Evolutionary conservation across 2,797 vertebrate genomes (phyloP).

Genomic region (Catharus ustulatus): DNA sequence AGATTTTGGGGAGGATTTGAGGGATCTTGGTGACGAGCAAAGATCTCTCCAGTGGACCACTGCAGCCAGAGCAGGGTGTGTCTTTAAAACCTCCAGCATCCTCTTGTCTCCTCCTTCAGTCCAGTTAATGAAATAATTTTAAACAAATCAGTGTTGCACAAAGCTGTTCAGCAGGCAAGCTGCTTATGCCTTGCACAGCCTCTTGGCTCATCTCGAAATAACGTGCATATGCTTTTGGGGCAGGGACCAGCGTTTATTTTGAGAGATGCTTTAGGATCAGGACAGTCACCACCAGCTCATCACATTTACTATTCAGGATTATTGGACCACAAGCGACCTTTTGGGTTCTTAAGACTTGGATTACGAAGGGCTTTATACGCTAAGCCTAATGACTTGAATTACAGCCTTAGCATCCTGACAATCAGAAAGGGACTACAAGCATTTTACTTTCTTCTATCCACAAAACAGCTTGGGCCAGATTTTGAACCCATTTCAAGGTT

Average conservation of each 20-base stretch:
- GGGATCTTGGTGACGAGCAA: neutral
- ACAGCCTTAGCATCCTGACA: slow-evolving; percentile 42
- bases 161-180: neutral
- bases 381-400: slow-evolving; percentile 66
- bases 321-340: slow-evolving; percentile 55
- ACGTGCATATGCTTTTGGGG: neutral
- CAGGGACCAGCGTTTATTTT: neutral
- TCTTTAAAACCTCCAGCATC: neutral
- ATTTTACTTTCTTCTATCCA: slow-evolving; percentile 39
- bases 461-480: slow-evolving; percentile 6
- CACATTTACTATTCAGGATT: slow-evolving; percentile 53
- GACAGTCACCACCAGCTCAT: slow-evolving; percentile 16
- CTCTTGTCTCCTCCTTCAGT: neutral
- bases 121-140: neutral
- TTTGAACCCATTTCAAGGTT: slow-evolving; percentile 37
- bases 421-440: slow-evolving; percentile 25
- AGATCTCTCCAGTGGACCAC: neutral
- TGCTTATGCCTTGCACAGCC: neutral
- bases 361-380: slow-evolving; percentile 36
- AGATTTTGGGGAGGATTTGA: neutral
- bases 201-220: neutral
- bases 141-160: neutral
- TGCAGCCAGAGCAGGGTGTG: neutral
- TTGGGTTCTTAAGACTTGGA: slow-evolving; percentile 63
- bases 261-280: slow-evolving; percentile 49